Conservation (phyloP, 2,888 invertebrate genomes). For the Alloplasta piceator region DNA sequence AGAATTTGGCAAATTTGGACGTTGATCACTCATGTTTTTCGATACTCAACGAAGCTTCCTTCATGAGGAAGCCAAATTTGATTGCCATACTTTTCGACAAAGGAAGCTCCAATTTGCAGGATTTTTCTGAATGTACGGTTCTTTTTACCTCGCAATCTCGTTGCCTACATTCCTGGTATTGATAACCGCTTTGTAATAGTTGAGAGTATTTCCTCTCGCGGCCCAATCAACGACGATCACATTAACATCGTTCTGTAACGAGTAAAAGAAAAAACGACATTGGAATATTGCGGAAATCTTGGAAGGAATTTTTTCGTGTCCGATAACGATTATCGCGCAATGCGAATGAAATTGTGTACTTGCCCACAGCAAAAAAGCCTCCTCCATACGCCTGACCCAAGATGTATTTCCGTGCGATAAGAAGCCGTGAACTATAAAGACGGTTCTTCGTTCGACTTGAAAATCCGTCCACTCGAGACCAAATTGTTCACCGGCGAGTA, state of each 20-base stretch:
- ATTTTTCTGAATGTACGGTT: no score
- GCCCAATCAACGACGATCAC: constrained; percentile 88
- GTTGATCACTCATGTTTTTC: no score
- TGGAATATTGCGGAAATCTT: neutral
- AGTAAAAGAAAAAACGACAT: neutral
- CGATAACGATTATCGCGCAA: neutral
- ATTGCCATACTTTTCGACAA: no score
- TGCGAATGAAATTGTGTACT: constrained; percentile 48
- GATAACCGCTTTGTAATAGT: constrained; percentile 86
- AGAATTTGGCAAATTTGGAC: no score
- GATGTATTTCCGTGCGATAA: constrained; percentile 85
- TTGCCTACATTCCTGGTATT: constrained; percentile 86
- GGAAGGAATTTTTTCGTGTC: neutral
- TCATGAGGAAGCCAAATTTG: no score
- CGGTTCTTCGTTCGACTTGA: constrained; percentile 84
- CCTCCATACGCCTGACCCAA: constrained; percentile 86
- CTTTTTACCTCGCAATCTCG: constrained; percentile 83
- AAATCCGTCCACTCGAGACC: constrained; percentile 86
- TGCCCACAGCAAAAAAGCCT: constrained; percentile 86
- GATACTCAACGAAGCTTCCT: no score
- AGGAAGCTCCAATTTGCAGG: no score
- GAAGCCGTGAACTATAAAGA: constrained; percentile 87
- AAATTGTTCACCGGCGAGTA: constrained; percentile 83
- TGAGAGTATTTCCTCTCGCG: constrained; percentile 86
- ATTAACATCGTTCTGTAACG: constrained; percentile 85